Conservation (phyloP, 1,140 invertebrate species). For the Centruroides vittatus region DNA sequence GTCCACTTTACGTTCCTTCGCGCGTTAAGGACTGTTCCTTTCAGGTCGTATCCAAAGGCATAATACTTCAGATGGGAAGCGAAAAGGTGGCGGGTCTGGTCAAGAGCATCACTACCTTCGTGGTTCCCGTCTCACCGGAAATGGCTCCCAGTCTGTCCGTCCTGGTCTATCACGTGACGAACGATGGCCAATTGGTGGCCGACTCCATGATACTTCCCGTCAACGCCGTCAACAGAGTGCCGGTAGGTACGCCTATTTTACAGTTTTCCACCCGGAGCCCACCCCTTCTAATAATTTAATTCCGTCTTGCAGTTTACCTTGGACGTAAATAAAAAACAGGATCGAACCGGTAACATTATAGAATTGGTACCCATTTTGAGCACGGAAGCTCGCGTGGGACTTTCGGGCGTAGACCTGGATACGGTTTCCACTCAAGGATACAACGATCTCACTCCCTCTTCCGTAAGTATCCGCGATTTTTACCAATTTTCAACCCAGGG, state of each 20-base stretch:
- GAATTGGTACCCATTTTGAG: slow-evolving; percentile 12
- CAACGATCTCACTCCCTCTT: slow-evolving; percentile 12
- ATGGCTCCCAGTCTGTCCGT: slow-evolving; percentile 45
- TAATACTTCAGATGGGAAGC: slow-evolving; percentile 28
- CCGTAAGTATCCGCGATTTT: no score
- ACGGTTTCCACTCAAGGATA: slow-evolving; percentile 16
- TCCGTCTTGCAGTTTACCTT: slow-evolving; percentile 12
- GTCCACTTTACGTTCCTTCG: no score
- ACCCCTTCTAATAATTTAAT: no score
- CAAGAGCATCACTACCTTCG: slow-evolving; percentile 29
- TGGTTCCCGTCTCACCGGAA: slow-evolving; percentile 31
- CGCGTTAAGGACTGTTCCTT: background rate
- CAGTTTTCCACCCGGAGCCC: background rate
- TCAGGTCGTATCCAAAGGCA: slow-evolving; percentile 33
- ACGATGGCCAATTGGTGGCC: slow-evolving; percentile 35
- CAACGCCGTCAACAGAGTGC: slow-evolving; percentile 33
- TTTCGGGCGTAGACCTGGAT: slow-evolving; percentile 17
- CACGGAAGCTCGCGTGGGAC: slow-evolving; percentile 15
- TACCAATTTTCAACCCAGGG: no score
- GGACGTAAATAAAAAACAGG: slow-evolving; percentile 19
- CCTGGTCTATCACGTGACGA: slow-evolving; percentile 37
- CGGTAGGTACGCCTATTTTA: slow-evolving; percentile 24
- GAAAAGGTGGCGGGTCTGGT: slow-evolving; percentile 21
- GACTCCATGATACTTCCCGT: slow-evolving; percentile 43
- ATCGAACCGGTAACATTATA: slow-evolving; percentile 17